These are phyloP conservation scores for Apis florea DNA, from an alignment of 1,140 invertebrate genomes.

Conservation along the genomic window DNA sequence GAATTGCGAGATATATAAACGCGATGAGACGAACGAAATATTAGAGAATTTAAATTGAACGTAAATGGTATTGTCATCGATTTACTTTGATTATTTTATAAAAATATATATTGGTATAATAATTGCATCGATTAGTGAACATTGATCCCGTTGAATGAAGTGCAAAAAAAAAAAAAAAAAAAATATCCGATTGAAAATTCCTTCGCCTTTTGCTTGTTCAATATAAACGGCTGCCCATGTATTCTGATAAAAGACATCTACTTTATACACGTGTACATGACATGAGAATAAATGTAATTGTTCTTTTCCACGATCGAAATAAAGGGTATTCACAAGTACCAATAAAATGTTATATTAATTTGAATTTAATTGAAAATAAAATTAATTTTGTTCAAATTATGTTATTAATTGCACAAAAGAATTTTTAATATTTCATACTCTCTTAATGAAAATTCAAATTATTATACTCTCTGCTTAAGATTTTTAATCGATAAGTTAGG, in stretches of 20 bases:
- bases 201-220: conserved; percentile 41
- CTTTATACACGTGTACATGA: conserved; percentile 40
- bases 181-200: conserved; percentile 38
- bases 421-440: too few species aligned
- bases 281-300: conserved; percentile 25
- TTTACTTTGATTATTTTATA: not conserved
- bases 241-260: conserved; percentile 51
- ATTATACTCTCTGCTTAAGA: too few species aligned
- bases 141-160: conserved; percentile 3
- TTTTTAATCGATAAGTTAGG: too few species aligned
- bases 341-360: not conserved
- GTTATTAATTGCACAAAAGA: too few species aligned
- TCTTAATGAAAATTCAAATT: too few species aligned
- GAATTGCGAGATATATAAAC: too few species aligned
- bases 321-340: conserved; percentile 33
- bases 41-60: too few species aligned
- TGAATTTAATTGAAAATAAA: too few species aligned
- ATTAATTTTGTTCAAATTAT: too few species aligned
- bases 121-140: conserved; percentile 1
- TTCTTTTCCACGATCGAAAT: conserved; percentile 36
- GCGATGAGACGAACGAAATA: too few species aligned
- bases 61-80: not conserved
- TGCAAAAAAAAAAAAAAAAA: not conserved
- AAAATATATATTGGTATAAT: not conserved
- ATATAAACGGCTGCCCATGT: conserved; percentile 39